Evolutionary conservation across 2,888 invertebrate genomes (phyloP).

Genomic region (Zonitis immaculata): DNA sequence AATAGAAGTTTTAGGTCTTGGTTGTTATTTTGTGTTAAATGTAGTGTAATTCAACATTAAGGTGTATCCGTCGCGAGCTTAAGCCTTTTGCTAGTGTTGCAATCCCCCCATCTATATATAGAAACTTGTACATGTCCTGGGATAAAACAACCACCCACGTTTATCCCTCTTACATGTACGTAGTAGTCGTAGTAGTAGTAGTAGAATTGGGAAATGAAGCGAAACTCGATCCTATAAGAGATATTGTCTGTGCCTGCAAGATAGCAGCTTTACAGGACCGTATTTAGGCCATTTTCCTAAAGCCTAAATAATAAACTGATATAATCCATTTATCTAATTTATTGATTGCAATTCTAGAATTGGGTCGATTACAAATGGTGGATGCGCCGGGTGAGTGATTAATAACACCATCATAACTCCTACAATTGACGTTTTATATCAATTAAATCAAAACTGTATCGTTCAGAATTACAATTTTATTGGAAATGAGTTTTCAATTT

Average conservation of each 20-base stretch:
- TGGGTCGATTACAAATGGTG: constrained; percentile 6
- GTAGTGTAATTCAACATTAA: constrained; percentile 46
- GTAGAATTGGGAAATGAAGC: constrained; percentile 47
- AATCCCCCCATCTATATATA: too few relatives aligned
- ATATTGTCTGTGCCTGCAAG: constrained; percentile 45
- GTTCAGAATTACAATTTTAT: background rate
- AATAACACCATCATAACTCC: background rate
- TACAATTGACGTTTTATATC: background rate
- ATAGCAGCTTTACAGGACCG: constrained; percentile 33
- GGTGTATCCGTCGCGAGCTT: constrained; percentile 47
- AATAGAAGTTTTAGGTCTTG: constrained; percentile 51
- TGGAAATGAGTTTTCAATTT: background rate
- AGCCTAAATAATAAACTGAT: background rate
- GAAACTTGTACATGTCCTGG: too few relatives aligned
- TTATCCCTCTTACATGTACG: too few relatives aligned
- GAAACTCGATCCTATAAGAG: constrained; percentile 46
- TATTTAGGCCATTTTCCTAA: constrained; percentile 12
- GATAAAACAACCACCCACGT: too few relatives aligned
- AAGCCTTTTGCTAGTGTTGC: constrained; percentile 47
- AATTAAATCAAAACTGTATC: background rate
- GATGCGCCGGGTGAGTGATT: constrained; percentile 11
- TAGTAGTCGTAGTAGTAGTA: too few relatives aligned
- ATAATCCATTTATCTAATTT: background rate
- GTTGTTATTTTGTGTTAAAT: constrained; percentile 50
- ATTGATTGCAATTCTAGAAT: background rate